Conservation (phyloP, 2,888 invertebrate species). For the Lasioglossum morio region DNA sequence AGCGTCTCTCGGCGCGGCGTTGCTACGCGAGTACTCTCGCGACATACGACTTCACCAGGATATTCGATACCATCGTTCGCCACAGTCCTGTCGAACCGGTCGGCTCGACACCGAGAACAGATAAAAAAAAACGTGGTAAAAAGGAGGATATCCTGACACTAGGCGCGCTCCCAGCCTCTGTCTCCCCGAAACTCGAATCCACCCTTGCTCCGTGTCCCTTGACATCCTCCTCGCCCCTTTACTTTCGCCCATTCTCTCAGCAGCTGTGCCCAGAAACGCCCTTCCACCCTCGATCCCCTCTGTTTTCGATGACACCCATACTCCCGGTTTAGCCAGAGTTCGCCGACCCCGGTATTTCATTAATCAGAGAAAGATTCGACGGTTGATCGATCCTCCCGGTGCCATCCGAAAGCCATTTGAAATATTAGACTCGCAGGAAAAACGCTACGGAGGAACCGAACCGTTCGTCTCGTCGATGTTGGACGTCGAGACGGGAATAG, state of each 20-base stretch:
- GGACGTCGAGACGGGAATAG: not conserved
- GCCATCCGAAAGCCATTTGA: slow-evolving; percentile 8
- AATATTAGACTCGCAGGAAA: slow-evolving; percentile 6
- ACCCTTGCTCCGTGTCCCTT: not conserved
- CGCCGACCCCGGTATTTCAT: not conserved
- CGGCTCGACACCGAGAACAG: slow-evolving; percentile 6
- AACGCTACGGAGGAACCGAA: not conserved
- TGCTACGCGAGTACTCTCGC: not conserved
- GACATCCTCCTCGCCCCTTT: slow-evolving; percentile 6
- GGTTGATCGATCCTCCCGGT: slow-evolving; percentile 5
- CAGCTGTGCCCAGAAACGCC: not conserved
- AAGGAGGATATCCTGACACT: not conserved
- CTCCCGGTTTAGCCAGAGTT: not conserved
- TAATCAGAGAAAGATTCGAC: slow-evolving; percentile 22
- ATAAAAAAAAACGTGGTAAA: not conserved
- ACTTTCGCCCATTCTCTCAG: not conserved
- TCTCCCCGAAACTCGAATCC: slow-evolving; percentile 10
- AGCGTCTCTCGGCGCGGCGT: slow-evolving; percentile 35
- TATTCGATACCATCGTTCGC: slow-evolving; percentile 44
- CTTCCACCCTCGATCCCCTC: not conserved
- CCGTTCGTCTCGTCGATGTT: not conserved
- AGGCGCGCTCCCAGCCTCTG: not conserved
- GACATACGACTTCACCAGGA: slow-evolving; percentile 27
- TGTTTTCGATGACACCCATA: not conserved
- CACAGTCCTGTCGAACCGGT: slow-evolving; percentile 35